These are phyloP conservation scores for Lutjanus argentimaculatus DNA, from an alignment of 2,797 vertebrate genomes.

Conservation along the genomic window DNA sequence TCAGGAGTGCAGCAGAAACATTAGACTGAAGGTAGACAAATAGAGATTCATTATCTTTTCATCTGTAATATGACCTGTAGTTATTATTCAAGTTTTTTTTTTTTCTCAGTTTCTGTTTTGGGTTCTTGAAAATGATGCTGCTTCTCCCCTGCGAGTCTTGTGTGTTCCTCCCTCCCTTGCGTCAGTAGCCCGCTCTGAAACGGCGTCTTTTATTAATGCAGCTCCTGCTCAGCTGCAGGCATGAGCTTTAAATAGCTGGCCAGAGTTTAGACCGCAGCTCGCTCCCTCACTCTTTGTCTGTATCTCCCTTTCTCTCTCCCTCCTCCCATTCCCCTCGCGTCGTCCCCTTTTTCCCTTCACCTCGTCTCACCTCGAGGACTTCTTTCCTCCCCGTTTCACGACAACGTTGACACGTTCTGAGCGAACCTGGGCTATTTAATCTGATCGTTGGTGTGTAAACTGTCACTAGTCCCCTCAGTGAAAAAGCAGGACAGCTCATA, in stretches of 20 bases:
- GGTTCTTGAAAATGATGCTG: constrained; percentile 39
- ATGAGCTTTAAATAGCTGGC: constrained; percentile 77
- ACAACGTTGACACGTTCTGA: constrained; percentile 28
- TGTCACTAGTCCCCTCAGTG: constrained; percentile 3
- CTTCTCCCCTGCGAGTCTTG: constrained; percentile 36
- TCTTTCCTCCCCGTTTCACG: neutral
- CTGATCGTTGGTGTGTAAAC: constrained; percentile 39
- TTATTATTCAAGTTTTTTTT: constrained; percentile 20
- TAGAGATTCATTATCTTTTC: constrained; percentile 13
- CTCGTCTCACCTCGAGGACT: constrained; percentile 44
- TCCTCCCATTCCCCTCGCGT: neutral
- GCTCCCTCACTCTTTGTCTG: constrained; percentile 45
- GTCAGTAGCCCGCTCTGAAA: constrained; percentile 69
- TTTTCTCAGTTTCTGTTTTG: constrained; percentile 18
- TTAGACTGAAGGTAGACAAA: neutral
- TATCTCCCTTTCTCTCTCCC: constrained; percentile 14
- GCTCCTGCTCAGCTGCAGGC: constrained; percentile 76
- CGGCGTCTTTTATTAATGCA: constrained; percentile 81
- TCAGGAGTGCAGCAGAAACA: neutral
- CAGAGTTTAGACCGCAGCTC: constrained; percentile 66
- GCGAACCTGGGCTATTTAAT: constrained; percentile 34
- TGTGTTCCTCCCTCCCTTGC: constrained; percentile 33
- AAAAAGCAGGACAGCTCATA: constrained; percentile 47
- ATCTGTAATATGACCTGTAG: constrained; percentile 1
- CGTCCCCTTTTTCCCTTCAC: constrained; percentile 30